phyloP scores from a whole-genome alignment of 2,797 vertebrate genomes.

The Onychomys torridus region DNA sequence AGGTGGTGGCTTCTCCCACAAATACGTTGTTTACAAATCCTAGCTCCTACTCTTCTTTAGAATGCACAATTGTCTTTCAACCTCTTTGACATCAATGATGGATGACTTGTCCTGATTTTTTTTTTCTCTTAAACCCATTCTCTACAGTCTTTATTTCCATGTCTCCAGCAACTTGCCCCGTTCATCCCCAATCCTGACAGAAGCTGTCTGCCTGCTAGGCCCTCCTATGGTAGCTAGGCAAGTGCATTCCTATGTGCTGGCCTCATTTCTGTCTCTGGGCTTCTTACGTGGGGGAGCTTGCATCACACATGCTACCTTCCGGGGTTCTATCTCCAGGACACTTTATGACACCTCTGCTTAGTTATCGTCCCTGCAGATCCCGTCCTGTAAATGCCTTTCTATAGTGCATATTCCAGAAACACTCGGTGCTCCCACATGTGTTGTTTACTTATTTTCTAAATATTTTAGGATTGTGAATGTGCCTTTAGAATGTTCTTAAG shows the following conservation, averaged over 20 bases:
- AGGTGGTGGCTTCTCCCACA: conserved; percentile 20
- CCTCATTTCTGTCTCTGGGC: not conserved
- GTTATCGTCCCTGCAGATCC: not conserved
- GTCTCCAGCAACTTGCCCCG: not conserved
- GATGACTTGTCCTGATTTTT: not conserved
- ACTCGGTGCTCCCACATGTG: not conserved
- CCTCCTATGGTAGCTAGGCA: not conserved
- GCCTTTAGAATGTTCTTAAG: not conserved
- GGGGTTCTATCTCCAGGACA: not conserved
- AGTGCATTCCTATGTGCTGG: rapidly evolving
- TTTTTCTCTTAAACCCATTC: not conserved
- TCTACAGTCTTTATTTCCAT: not conserved
- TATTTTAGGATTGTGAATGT: conserved; percentile 6
- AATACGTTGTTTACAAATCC: not conserved
- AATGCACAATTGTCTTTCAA: not conserved
- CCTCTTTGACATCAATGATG: conserved; percentile 2
- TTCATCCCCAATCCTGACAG: not conserved
- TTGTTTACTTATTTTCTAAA: conserved; percentile 34
- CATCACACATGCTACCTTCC: not conserved
- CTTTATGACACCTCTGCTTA: not conserved
- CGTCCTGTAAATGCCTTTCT: not conserved
- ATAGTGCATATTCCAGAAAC: not conserved
- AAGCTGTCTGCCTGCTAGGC: not conserved
- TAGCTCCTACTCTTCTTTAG: not conserved
- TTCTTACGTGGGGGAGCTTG: not conserved